Base-by-base conservation (phyloP, 2,113 vertebrate genomes). In the Nycticorax nycticorax region DNA sequence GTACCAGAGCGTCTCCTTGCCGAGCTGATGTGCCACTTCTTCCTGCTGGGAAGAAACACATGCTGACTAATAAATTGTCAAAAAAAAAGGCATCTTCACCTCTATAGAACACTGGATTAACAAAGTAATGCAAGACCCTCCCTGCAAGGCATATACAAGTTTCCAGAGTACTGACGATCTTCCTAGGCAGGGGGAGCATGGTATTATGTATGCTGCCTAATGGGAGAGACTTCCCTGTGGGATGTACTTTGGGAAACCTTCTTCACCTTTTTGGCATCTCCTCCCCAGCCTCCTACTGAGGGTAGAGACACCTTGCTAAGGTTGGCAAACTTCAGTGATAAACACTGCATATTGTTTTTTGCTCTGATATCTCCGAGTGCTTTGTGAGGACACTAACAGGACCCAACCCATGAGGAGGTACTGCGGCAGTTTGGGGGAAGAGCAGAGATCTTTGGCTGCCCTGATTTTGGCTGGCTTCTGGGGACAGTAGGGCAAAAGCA, bases 131-230 rank as follows among this genome's bases (percentile, higher is more conserved):
- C 16, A 45, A 39, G 63, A 32, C 13, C 6, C 10, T 83, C 7
- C 12, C 15, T 18, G 57, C 14, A 63, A 12, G 33, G 33, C 26
- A 9, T 9, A 14, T 1, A 50, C 13, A 50, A 3, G 3, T 52
- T 92, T 93, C 48, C 32, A 69, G 68, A 80, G 18, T 12, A 9
- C 11, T 27, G 30, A 9, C 10, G 30, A 2, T 52, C 39, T 62
- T 50, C 27, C 37, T 13, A 68, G n/a, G 39, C 14, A 92, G 53
- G 83, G 33, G 35, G 20, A 69, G 21, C 2, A 1, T 0, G 0
- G 8, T n/a, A 32, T 0, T 0, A 27, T n/a, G 2, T 72, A 39
- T 43, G 9, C 28, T 69, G 8, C 32, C 55, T 57, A 20, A 20
- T 1, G 57, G 30, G 24, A 66, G 35, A 48, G 8, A 57, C 2